Evolutionary conservation across 1,140 invertebrate species (phyloP), one percentile per base, ranked within the genome.

Genomic region (Scaptodrosophila lebanonensis): DNA sequence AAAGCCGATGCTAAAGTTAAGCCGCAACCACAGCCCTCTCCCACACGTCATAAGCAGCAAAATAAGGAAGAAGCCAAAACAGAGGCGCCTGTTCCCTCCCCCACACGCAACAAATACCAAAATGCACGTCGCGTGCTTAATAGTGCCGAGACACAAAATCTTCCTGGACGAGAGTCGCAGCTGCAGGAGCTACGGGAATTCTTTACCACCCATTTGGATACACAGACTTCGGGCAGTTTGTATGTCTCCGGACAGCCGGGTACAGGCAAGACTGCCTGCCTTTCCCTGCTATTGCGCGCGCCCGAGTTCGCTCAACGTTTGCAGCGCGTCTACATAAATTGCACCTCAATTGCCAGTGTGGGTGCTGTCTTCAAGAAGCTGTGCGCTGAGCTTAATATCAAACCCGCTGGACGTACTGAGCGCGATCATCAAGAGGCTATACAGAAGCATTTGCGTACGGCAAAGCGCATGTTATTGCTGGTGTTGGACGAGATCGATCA

Each of bases 401-500:
- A 90, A 57, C 70, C 82, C 16, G 62, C 84, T 13, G 88, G 89
- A 18, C 87, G 88, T 60, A 88, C 88, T 3, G 90, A 94, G 85
- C 90, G 91, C 79, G 88, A 90, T 17, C 88, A 91, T 73, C 75
- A 92, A 47, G 82, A 71, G 25, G 87, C 88, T 6, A 91, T 95
- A 57, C 91, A 93, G 67, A 91, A 91, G 47, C 91, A 93, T 85
- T 88, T 95, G 15, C 84, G 62, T 1, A 89, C 88, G 15, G 92
- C 91, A 70, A 91, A 91, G 87, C 89, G 93, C 89, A 93, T 66
- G 88, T 93, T 94, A 39, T 87, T 98, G 2, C 75, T 99, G 13
- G 91, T 99, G n/a, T 86, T 99, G 11, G 98, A 99, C 87, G 98
- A 99, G 89, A 95, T 99, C 48, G 98, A 99, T 88, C 95, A 98